Conservation (phyloP, 2,113 vertebrate species). For the Xiphophorus hellerii region DNA sequence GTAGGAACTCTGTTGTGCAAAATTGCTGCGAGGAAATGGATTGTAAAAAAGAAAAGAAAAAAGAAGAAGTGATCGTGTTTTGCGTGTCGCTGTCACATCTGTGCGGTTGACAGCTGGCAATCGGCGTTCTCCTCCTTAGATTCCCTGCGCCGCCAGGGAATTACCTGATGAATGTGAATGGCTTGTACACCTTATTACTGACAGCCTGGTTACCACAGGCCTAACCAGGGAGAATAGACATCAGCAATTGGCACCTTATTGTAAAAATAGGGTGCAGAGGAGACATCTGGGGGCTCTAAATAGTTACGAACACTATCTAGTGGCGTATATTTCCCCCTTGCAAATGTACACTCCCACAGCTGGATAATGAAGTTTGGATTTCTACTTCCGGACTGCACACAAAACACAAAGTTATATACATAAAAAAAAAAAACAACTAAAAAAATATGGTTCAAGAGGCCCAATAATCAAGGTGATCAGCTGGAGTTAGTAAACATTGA, state of each 20-base stretch:
- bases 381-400: too few species aligned
- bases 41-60: not conserved
- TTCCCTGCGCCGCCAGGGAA: not conserved
- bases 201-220: not conserved
- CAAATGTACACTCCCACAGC: too few species aligned
- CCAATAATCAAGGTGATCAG: too few species aligned
- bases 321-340: too few species aligned
- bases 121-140: not conserved
- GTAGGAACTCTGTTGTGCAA: conserved; percentile 64
- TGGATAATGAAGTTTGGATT: too few species aligned
- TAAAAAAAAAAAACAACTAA: too few species aligned
- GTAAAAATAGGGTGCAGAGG: not conserved
- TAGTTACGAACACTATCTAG: not conserved
- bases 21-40: not conserved
- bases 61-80: not conserved
- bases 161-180: conserved; percentile 43
- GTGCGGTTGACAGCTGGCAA: conserved; percentile 55
- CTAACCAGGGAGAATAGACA: not conserved
- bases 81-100: conserved; percentile 21
- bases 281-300: not conserved
- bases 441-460: too few species aligned
- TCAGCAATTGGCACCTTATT: not conserved
- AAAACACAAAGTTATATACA: too few species aligned
- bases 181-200: not conserved
- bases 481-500: too few species aligned